Base-by-base conservation (phyloP, 2,797 vertebrate species). In the Myripristis murdjan region DNA sequence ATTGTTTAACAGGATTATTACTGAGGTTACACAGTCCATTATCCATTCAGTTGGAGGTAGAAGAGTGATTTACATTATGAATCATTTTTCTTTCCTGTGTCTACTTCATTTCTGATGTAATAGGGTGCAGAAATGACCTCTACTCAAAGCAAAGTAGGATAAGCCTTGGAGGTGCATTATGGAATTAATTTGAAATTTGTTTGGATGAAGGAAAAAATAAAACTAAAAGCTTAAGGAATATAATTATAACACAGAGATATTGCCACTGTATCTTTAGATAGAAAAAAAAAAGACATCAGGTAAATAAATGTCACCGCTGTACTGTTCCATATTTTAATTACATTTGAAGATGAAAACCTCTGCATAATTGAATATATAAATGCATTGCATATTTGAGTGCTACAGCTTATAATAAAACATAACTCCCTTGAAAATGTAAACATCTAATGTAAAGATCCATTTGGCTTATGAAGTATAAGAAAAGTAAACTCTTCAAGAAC, bases 1-100 rank as follows among this genome's bases (percentile, higher is more conserved):
- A 89, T 81, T 87, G 85, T 91, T 91, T 82, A 91, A 87, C 82
- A 85, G 85, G 79, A 87, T 89, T 85, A 89, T 84, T 83, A 80
- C 70, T 55, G 71, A 87, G 83, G 85, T 90, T 82, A 87, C 84
- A 84, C 79, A 73, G 85, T 81, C 76, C 76, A 86, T 86, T 87
- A 83, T 77, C 77, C 61, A 84, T 87, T 85, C 79, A 79, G 66
- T 69, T 58, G 41, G 69, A 87, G 86, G 83, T 51, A 16, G 59
- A 58, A 81, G 66, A 78, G 59, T 81, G 73, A 86, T 89, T 88
- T 84, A 82, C 66, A 86, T 74, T 75, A 60, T 56, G 70, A 88
- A 84, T 87, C 78, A 11, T 79, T 86, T 43, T 70, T 72, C 20
- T 72, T 58, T 52, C 37, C 20, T 57, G 33, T 44, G 37, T 84